Conservation (phyloP, 2,888 invertebrate species). For the Unio delphinus region DNA sequence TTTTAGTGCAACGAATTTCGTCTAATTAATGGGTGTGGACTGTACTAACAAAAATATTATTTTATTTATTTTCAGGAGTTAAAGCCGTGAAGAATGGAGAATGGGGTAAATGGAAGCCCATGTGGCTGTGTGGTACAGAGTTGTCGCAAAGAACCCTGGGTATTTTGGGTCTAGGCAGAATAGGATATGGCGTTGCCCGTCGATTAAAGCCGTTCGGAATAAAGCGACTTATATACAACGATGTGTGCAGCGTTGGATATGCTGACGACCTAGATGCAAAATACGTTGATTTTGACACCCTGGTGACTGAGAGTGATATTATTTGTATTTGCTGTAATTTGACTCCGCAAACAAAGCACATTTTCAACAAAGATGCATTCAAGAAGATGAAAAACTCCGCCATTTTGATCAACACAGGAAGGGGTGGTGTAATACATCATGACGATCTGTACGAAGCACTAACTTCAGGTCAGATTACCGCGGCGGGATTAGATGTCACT, state of each 20-base stretch:
- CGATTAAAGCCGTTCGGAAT: constrained; percentile 58
- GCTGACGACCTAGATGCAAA: constrained; percentile 77
- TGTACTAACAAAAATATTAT: no score
- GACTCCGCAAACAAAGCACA: constrained; percentile 82
- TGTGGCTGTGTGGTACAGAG: constrained; percentile 91
- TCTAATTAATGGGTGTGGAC: no score
- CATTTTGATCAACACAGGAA: constrained; percentile 88
- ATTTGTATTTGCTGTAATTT: constrained; percentile 85
- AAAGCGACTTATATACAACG: constrained; percentile 46
- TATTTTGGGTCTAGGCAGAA: constrained; percentile 69
- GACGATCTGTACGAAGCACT: constrained; percentile 84
- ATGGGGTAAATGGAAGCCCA: constrained; percentile 91
- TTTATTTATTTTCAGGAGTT: constrained; percentile 44
- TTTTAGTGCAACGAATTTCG: no score
- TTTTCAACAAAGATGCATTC: constrained; percentile 86
- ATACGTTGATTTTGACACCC: constrained; percentile 80
- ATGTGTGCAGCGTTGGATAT: constrained; percentile 49
- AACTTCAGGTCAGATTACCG: constrained; percentile 79
- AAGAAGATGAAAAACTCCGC: constrained; percentile 87
- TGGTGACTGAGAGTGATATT: constrained; percentile 86
- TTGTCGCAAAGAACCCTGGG: constrained; percentile 82
- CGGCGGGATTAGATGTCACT: constrained; percentile 92
- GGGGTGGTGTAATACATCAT: constrained; percentile 80
- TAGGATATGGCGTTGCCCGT: constrained; percentile 62
- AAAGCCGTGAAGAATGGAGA: constrained; percentile 77